Evolutionary conservation across 64 coral and sea anemone genomes (phyloP), one percentile per base, ranked within the genome.

Genomic region (Trachythela sp.): DNA sequence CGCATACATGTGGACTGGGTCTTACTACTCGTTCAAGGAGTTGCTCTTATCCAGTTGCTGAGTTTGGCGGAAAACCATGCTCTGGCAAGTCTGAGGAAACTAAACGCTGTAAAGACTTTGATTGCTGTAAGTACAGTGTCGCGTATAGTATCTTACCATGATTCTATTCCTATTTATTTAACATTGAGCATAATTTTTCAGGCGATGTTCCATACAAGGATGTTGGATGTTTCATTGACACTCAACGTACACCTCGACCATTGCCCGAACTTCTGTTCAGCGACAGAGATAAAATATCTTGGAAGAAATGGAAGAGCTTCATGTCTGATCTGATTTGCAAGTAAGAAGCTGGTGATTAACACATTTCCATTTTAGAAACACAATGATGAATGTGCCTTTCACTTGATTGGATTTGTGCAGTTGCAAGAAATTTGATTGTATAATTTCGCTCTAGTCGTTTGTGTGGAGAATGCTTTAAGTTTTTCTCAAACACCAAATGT

Each of bases 261-360:
- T 36, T 99, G 17, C 96, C 96, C 2, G 85, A 89, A 20, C 89
- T 95, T 86, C 84, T 99, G 27, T 99, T 99, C 27, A 93, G 91
- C 38, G 96, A 99, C 51, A 88, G 71, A 14, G 83, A 95, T 68
- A 92, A 99, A 49, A 88, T 88, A 34, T 89, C 90, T 0, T 80
- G 75, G 35, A 88, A 99, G 50, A 86, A 95, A 70, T 99, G 96
- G 96, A 87, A 90, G 0, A 83, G 77, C 37, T 99, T 94, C 88
- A 70, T 99, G 2, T 99, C 96, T 34, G 96, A 99, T 27, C 85
- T 68, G n/a, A 99, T 99, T 85, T 99, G 96, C 86, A 94, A 91
- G 96, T 94, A 89, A 22, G 22, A 20, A 1, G 20, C 17, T 64
- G 11, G 11, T 83, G 67, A 40, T 45, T 49, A 26, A 38, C 2